Evolutionary conservation across 2,797 vertebrate species (phyloP).

Genomic region (Enteromius fasciolatus): DNA sequence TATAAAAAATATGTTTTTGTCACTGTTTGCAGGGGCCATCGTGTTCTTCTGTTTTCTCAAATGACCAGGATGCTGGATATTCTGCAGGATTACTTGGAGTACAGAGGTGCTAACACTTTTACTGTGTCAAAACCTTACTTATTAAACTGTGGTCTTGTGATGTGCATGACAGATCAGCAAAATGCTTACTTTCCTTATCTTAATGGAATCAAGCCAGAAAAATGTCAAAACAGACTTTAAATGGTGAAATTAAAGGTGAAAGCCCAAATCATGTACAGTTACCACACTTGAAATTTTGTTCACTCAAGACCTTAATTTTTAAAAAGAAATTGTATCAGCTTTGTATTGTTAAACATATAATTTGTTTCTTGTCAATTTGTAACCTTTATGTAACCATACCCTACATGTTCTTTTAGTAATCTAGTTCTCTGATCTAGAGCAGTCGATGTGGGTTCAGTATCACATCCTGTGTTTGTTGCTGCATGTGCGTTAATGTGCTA

Average conservation of each 20-base stretch:
- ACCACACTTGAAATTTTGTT: neutral
- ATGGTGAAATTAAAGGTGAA: neutral
- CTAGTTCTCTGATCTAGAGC: conserved; percentile 45
- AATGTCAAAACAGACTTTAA: neutral
- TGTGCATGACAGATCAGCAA: neutral
- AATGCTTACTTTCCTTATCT: neutral
- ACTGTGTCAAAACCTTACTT: neutral
- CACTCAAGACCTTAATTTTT: neutral
- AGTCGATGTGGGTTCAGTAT: conserved; percentile 47
- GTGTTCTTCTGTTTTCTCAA: conserved; percentile 91
- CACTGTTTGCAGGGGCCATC: conserved; percentile 80
- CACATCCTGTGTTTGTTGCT: conserved; percentile 53
- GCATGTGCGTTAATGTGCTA: neutral
- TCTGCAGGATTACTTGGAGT: conserved; percentile 93
- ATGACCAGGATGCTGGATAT: conserved; percentile 94
- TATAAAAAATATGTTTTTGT: conserved; percentile 34
- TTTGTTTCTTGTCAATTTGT: conserved; percentile 3
- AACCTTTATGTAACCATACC: neutral
- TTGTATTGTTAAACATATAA: neutral
- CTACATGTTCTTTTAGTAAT: conserved; percentile 19
- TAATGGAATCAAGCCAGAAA: neutral
- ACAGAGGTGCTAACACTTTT: conserved; percentile 78
- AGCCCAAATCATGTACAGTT: neutral
- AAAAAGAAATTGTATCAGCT: neutral
- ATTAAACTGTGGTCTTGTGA: neutral